Conservation (phyloP, 1,140 invertebrate species). For the Papilio glaucus region DNA sequence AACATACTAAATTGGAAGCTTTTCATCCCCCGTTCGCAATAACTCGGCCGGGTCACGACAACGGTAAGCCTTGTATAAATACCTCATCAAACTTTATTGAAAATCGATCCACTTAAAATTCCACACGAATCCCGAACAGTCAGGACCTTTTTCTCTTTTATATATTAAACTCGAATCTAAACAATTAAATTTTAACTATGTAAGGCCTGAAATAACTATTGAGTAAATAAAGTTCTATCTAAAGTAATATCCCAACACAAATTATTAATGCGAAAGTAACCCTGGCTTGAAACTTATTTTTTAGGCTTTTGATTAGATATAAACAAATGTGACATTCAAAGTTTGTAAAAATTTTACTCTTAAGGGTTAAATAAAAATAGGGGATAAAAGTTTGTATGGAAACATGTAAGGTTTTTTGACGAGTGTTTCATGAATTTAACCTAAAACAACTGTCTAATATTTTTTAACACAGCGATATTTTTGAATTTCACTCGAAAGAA, state of each 20-base stretch:
- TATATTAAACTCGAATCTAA: constrained; percentile 9
- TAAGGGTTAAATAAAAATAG: no score
- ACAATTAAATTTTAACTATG: not conserved
- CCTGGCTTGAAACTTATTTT: no score
- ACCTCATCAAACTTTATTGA: constrained; percentile 32
- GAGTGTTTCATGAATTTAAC: no score
- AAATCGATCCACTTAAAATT: constrained; percentile 26
- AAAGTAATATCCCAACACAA: not conserved
- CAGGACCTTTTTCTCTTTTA: constrained; percentile 17
- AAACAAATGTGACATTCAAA: no score
- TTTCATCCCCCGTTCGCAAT: constrained; percentile 7
- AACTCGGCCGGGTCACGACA: constrained; percentile 23
- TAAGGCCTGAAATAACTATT: not conserved
- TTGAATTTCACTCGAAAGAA: no score
- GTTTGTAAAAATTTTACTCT: no score
- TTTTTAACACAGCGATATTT: no score
- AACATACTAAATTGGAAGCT: not conserved
- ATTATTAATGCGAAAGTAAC: no score
- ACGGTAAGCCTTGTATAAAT: constrained; percentile 25
- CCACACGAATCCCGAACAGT: not conserved
- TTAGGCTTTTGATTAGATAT: no score
- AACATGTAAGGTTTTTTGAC: no score
- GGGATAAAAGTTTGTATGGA: no score
- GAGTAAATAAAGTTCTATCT: not conserved
- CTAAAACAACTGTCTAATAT: no score